Evolutionary conservation across 2,888 invertebrate genomes (phyloP), one percentile per base, ranked within the genome.

Genomic region (Chymomyza fuscimana): DNA sequence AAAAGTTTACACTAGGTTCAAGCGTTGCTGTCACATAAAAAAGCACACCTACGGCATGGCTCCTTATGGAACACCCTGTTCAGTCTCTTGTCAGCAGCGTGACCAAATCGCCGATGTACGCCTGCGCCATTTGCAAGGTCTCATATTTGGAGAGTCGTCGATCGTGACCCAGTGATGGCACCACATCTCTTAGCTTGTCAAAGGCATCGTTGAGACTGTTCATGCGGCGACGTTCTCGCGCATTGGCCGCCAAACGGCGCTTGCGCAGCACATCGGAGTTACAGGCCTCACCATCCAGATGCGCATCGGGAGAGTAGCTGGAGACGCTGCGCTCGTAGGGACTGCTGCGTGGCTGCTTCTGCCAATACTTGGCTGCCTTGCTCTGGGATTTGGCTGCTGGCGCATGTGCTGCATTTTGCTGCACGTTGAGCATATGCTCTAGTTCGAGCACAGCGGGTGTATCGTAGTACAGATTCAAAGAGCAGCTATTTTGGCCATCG

Each of bases 101-200:
- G 82, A 94, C 92, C 58, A 96, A 91, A 12, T 95, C 95, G 0
- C 93, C 93, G 73, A 96, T 96, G 86, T 96, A 96, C 0, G 94
- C 94, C 87, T 95, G 95, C 0, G 96, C 96, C 95, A 96, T 95
- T 92, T 96, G 95, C 60, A 96, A 91, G 0, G 96, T 96, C 89
- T 96, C 96, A 86, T 94, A 96, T 90, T 96, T 96, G 78, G 95
- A 95, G 36, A 96, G 92, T 84, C 95, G 94, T 79, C 95, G 94
- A 88, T 95, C 95, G 68, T 94, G 94, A 0, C 95, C 95, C 65
- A 95, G 91, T 4, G 94, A 94, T 0, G 96, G 96, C 9, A 96
- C 94, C 22, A 96, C 95, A 82, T 94, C 94, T 22, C 96, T 92
- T 6, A 96, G 91, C 80, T 94, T 91, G 89, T 96, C 95, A 83